phyloP scores from a whole-genome alignment of 2,888 invertebrate genomes.

The Ypsolopha sequella region DNA sequence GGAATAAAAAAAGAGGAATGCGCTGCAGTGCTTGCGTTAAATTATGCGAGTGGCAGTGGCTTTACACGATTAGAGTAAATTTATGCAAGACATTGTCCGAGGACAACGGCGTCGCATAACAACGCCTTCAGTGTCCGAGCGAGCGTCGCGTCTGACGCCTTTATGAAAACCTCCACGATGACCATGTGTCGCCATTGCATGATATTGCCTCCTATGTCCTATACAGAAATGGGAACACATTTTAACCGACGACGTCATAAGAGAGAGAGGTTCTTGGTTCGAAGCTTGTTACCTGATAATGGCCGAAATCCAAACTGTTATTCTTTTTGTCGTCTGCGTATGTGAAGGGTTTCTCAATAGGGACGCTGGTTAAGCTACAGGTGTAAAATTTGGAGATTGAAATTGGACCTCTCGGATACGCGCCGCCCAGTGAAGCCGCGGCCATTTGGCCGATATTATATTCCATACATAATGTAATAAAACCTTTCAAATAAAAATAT shows the following conservation, averaged over 20 bases:
- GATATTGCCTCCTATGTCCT: conserved; percentile 52
- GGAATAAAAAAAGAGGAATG: neutral
- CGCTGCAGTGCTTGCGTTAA: conserved; percentile 41
- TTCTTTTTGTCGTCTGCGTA: too few species aligned
- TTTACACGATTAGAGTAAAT: conserved; percentile 61
- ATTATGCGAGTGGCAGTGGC: conserved; percentile 55
- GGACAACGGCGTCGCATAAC: conserved; percentile 61
- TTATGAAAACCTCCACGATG: conserved; percentile 57
- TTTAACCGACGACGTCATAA: neutral
- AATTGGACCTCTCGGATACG: too few species aligned
- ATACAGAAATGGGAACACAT: conserved; percentile 28
- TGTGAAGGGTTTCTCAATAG: too few species aligned
- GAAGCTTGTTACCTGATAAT: too few species aligned
- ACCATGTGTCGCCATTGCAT: conserved; percentile 35
- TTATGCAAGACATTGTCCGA: conserved; percentile 67
- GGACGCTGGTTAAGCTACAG: too few species aligned
- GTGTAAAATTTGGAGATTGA: too few species aligned
- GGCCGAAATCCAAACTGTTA: too few species aligned
- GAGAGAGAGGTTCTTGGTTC: too few species aligned
- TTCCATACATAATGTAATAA: too few species aligned
- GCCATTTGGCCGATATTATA: too few species aligned
- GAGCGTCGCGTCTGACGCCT: conserved; percentile 31
- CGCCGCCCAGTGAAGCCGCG: too few species aligned
- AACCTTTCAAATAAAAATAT: too few species aligned
- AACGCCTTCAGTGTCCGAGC: conserved; percentile 61